Percentiles rank a stretch among this genome's conserved stretches.
Conservation (phyloP, 2,113 vertebrate genomes). For the Glareola pratincola region DNA sequence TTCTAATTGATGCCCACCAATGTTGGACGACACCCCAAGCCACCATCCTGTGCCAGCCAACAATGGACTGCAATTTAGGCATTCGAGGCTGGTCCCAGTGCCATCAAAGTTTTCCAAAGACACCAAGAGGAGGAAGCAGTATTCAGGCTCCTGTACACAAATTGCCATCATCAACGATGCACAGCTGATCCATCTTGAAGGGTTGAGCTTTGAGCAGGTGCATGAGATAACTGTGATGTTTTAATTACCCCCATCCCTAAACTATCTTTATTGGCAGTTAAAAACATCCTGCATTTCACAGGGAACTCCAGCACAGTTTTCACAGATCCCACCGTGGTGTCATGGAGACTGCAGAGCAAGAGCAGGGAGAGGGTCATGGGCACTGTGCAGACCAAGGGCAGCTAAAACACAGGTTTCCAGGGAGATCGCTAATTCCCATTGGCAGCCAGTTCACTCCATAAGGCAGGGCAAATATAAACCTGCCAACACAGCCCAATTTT, state of each 20-base stretch:
- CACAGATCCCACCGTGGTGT: rapidly evolving
- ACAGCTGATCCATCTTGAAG: background rate
- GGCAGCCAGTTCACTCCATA: background rate
- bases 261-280: background rate
- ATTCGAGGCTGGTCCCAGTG: background rate
- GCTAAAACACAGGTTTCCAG: background rate
- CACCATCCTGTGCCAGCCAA: background rate
- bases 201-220: background rate
- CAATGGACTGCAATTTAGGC: background rate
- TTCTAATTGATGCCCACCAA: background rate
- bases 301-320: background rate
- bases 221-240: background rate
- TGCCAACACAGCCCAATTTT: background rate
- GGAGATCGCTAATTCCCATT: background rate
- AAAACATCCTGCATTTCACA: background rate
- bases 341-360: background rate
- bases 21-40: background rate
- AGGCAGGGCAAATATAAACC: background rate
- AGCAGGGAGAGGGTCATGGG: background rate
- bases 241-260: background rate
- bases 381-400: background rate
- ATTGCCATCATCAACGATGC: background rate
- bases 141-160: background rate
- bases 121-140: background rate
- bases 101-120: background rate